phyloP scores from a whole-genome alignment of 1,140 invertebrate species.

The Drosophila pachea region DNA sequence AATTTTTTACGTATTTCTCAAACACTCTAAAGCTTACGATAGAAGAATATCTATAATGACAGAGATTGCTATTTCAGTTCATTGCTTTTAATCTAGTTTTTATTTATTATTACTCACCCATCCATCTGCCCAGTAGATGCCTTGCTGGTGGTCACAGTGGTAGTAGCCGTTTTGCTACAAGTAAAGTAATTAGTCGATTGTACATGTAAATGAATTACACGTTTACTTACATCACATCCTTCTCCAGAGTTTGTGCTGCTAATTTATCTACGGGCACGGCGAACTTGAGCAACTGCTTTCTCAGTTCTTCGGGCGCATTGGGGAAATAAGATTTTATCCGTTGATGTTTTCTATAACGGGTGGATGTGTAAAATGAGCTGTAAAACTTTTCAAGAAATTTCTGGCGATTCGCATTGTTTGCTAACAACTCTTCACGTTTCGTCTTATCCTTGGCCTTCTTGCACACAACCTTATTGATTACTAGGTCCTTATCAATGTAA shows the following conservation, averaged over 20 bases:
- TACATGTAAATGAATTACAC: not conserved
- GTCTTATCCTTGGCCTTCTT: not conserved
- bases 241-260: not conserved
- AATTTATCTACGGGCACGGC: conserved; percentile 19
- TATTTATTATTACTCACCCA: too few species aligned
- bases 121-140: too few species aligned
- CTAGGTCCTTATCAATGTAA: conserved; percentile 5
- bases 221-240: not conserved
- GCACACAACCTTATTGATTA: not conserved
- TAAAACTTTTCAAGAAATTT: conserved; percentile 22
- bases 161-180: too few species aligned
- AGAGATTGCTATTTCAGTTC: too few species aligned
- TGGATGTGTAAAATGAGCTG: conserved; percentile 25
- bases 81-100: too few species aligned
- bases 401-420: not conserved
- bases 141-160: too few species aligned
- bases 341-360: conserved; percentile 3
- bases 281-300: conserved; percentile 3
- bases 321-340: conserved; percentile 12
- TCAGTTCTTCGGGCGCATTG: not conserved
- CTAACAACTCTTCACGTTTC: not conserved
- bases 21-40: conserved; percentile 41
- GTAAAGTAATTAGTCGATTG: too few species aligned
- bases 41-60: not conserved
- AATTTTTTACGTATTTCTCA: conserved; percentile 27